phyloP scores from a whole-genome alignment of 2,797 vertebrate genomes.

The Silurus lanzhouensis region DNA sequence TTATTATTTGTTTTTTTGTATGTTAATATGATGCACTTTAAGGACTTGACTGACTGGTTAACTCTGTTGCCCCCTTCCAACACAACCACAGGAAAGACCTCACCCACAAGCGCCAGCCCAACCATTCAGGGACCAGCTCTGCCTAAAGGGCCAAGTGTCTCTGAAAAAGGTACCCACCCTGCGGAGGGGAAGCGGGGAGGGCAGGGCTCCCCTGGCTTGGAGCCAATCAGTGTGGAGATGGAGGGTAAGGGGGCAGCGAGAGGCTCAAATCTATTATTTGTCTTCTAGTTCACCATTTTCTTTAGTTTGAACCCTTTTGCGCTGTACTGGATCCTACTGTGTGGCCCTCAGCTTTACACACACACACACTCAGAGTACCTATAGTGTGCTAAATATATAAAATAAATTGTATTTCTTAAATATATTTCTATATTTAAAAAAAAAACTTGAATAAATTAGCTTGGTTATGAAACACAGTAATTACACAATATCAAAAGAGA shows the following conservation, averaged over 20 bases:
- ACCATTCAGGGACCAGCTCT: slow-evolving; percentile 76
- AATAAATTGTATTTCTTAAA: no score
- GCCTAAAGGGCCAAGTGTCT: slow-evolving; percentile 80
- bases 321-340: slow-evolving; percentile 70
- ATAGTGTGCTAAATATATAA: no score
- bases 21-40: slow-evolving; percentile 40
- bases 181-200: slow-evolving; percentile 78
- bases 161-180: slow-evolving; percentile 81
- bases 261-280: slow-evolving; percentile 49
- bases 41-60: slow-evolving; percentile 78
- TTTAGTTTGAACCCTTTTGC: slow-evolving; percentile 40
- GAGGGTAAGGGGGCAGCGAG: slow-evolving; percentile 85
- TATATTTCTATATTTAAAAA: no score
- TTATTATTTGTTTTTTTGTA: slow-evolving; percentile 16
- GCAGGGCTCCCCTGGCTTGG: slow-evolving; percentile 81
- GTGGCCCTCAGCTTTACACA: slow-evolving; percentile 67
- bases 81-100: slow-evolving; percentile 79
- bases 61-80: slow-evolving; percentile 73
- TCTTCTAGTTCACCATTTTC: slow-evolving; percentile 51
- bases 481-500: background rate
- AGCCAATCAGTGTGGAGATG: slow-evolving; percentile 86
- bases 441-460: background rate
- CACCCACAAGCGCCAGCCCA: slow-evolving; percentile 76
- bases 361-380: slow-evolving; percentile 2
- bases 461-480: slow-evolving; percentile 8